Conservation (phyloP, 2,113 vertebrate genomes). For the Todiramphus chloris region DNA sequence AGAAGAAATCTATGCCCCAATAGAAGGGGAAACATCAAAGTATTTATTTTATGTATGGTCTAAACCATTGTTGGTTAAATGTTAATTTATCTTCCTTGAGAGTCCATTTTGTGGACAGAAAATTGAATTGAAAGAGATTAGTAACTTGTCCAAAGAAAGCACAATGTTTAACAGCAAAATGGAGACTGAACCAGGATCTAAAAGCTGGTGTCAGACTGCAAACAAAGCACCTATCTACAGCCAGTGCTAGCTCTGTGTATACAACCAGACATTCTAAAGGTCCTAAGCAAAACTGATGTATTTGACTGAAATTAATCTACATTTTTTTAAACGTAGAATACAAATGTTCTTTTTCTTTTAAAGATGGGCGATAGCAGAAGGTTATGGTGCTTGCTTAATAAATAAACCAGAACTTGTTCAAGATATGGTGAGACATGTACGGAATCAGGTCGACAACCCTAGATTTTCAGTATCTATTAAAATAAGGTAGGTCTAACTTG, state of each 20-base stretch:
- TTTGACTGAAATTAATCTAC: not conserved
- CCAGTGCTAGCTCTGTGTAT: not conserved
- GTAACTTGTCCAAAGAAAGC: not conserved
- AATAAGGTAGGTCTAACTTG: conserved; percentile 84
- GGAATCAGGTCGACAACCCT: conserved; percentile 87
- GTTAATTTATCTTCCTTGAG: not conserved
- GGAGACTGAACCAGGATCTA: not conserved
- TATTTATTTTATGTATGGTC: not conserved
- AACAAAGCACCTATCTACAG: not conserved
- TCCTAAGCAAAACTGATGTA: not conserved
- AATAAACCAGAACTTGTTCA: conserved; percentile 91
- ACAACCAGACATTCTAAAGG: not conserved
- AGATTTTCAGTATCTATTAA: conserved; percentile 92
- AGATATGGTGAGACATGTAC: conserved; percentile 93
- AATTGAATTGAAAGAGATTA: not conserved
- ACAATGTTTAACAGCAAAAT: not conserved
- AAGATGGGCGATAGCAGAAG: conserved; percentile 95
- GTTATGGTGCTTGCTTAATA: conserved; percentile 95
- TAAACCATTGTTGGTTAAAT: not conserved
- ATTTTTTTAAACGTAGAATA: conserved; percentile 6
- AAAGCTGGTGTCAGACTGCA: not conserved
- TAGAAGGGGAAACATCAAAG: not conserved
- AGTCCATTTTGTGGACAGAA: not conserved
- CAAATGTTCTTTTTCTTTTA: conserved; percentile 29
- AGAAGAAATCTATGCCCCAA: not conserved